phyloP scores from a whole-genome alignment of 2,888 invertebrate genomes.

The Ligdia adustata region DNA sequence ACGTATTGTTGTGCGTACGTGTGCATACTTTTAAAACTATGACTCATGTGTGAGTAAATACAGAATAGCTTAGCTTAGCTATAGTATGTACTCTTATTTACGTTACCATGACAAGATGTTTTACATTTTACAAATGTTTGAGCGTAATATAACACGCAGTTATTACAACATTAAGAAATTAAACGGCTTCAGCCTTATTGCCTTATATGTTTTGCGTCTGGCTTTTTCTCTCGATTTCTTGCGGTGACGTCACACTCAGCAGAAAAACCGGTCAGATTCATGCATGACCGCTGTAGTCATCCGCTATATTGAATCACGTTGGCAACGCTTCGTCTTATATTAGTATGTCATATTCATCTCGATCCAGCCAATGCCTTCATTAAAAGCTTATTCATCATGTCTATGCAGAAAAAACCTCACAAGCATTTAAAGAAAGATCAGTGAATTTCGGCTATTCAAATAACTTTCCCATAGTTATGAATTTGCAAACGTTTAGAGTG shows the following conservation, averaged over 20 bases:
- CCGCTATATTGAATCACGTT: conserved; percentile 66
- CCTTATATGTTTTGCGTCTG: conserved; percentile 52
- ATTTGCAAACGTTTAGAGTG: conserved; percentile 1
- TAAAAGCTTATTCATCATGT: conserved; percentile 9
- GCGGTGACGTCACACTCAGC: conserved; percentile 66
- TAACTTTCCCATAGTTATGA: background rate
- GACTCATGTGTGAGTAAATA: conserved; percentile 9
- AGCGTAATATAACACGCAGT: conserved; percentile 17
- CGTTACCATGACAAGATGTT: conserved; percentile 26
- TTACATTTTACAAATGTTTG: conserved; percentile 20
- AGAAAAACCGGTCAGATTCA: conserved; percentile 75
- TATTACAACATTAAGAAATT: conserved; percentile 43
- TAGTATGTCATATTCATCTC: conserved; percentile 44
- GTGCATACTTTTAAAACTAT: too few relatives aligned
- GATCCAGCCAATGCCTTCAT: conserved; percentile 22
- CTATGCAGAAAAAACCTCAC: conserved; percentile 1
- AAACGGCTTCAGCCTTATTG: conserved; percentile 46
- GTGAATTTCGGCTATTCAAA: background rate
- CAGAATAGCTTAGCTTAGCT: background rate
- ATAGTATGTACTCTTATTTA: conserved; percentile 27
- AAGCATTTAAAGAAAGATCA: background rate
- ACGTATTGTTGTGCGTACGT: too few relatives aligned
- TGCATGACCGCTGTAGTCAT: conserved; percentile 70
- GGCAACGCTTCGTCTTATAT: conserved; percentile 48
- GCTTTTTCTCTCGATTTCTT: conserved; percentile 50